A percentile compares a stretch with the other conserved stretches of the same genome.
Conservation (phyloP, 2,797 vertebrate species). For the Trematomus bernacchii region DNA sequence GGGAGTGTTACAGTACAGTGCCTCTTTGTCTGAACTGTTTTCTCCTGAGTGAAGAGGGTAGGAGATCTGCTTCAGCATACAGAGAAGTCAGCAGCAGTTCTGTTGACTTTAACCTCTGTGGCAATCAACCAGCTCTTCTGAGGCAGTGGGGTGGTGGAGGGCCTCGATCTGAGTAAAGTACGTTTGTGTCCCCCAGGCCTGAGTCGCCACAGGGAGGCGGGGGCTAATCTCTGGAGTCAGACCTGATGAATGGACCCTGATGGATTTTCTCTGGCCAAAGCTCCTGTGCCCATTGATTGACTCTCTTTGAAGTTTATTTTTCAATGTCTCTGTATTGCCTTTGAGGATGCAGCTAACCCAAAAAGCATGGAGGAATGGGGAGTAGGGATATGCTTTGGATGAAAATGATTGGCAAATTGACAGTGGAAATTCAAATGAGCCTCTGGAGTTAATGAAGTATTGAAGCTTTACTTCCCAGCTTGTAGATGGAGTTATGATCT, state of each 20-base stretch:
- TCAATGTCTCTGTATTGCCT: conserved; percentile 52
- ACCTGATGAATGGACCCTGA: conserved; percentile 39
- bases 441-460: conserved; percentile 28
- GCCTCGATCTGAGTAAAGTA: conserved; percentile 26
- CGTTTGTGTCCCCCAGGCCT: conserved; percentile 38
- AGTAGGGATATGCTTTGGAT: conserved; percentile 30
- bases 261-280: conserved; percentile 56
- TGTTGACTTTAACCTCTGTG: conserved; percentile 32
- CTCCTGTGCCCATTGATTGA: conserved; percentile 50
- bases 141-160: conserved; percentile 16
- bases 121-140: conserved; percentile 37
- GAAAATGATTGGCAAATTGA: conserved; percentile 42
- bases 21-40: conserved; percentile 17
- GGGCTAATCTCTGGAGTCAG: conserved; percentile 24
- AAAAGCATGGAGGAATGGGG: background rate
- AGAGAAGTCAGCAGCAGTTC: conserved; percentile 20
- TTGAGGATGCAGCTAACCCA: conserved; percentile 38
- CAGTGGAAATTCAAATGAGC: conserved; percentile 41
- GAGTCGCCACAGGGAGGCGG: conserved; percentile 48
- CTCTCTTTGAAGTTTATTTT: conserved; percentile 63
- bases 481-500: conserved; percentile 9
- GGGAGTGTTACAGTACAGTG: background rate
- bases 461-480: conserved; percentile 11
- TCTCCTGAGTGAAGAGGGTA: conserved; percentile 2
- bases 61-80: background rate